These are phyloP conservation scores for Parazoanthus swiftii DNA, from an alignment of 92 coral and sea anemone species.

Conservation along the genomic window DNA sequence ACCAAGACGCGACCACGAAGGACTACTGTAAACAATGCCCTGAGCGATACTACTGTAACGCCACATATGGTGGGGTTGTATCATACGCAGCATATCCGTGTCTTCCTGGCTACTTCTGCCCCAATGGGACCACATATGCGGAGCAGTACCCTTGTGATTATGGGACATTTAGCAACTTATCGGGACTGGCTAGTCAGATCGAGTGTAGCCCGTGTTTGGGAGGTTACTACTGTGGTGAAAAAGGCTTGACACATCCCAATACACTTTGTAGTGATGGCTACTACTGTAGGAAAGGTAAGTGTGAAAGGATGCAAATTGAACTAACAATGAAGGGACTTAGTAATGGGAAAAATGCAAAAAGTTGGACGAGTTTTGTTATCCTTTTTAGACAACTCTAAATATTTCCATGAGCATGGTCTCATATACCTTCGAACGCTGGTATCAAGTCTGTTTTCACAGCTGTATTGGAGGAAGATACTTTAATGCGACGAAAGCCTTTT, in stretches of 20 bases:
- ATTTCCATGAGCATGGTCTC: too few relatives aligned
- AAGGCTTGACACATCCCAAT: constrained; percentile 77
- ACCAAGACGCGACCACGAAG: constrained; percentile 69
- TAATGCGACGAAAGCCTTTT: too few relatives aligned
- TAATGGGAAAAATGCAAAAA: background rate
- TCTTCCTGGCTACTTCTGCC: constrained; percentile 87
- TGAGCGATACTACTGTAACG: constrained; percentile 89
- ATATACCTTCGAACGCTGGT: too few relatives aligned
- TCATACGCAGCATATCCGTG: constrained; percentile 68
- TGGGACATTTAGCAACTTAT: constrained; percentile 88
- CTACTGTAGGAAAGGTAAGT: constrained; percentile 83
- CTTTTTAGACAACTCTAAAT: background rate
- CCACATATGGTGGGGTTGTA: constrained; percentile 79
- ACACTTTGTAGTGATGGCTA: constrained; percentile 85
- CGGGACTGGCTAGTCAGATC: constrained; percentile 80
- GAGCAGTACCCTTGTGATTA: constrained; percentile 80
- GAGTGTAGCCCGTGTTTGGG: constrained; percentile 87
- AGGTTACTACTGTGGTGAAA: constrained; percentile 87
- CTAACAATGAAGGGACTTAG: background rate
- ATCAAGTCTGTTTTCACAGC: too few relatives aligned
- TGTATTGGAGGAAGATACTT: too few relatives aligned
- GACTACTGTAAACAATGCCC: constrained; percentile 84
- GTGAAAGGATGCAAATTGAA: background rate
- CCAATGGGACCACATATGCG: constrained; percentile 83
- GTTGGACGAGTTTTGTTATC: background rate